Evolutionary conservation across 2,113 vertebrate species (phyloP), one percentile per base, ranked within the genome.

Genomic region (Ochotona princeps): DNA sequence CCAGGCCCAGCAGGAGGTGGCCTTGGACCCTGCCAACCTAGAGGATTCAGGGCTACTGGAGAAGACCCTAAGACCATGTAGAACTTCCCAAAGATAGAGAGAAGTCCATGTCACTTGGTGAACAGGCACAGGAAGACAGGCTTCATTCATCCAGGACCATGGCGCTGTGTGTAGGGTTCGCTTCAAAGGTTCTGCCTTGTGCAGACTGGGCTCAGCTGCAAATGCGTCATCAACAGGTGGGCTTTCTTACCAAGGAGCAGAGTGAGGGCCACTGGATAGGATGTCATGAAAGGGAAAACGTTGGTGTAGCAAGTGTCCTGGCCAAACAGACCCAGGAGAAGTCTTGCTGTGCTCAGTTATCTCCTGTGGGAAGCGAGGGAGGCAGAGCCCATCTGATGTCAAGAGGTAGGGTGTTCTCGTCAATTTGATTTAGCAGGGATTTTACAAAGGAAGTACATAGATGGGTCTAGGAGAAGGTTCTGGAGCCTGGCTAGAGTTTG

Each of bases 311-410:
- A 2, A 30, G 44, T 35, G 51, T 84, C 57, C 1, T 23, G 38
- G 9, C n/a, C 25, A 11, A 35, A 2, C 4, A 1, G 54, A 14
- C 12, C 9, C 21, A 69, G 32, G 11, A 11, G 3, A 1, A 25
- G 25, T 3, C 65, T 47, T 67, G 30, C 15, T 78, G 61, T 28
- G 38, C 69, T 61, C 5, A 49, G 38, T 25, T 3, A 26, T 60
- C 3, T 4, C 14, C 26, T 4, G 60, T 4, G 44, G 25, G 8
- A 54, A 4, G 25, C 7, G 25, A 14, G 23, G 49, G n/a, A 18
- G 30, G 1, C 28, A 20, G 87, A 7, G 20, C 44, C 15, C 65
- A 13, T 44, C 15, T 8, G 26, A 57, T 26, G 10, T 23, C 8
- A 44, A 44, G 20, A 9, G 32, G n/a, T 0, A 2, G 13, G 21